phyloP scores from a whole-genome alignment of 2,797 vertebrate species.

The Lophius americanus region DNA sequence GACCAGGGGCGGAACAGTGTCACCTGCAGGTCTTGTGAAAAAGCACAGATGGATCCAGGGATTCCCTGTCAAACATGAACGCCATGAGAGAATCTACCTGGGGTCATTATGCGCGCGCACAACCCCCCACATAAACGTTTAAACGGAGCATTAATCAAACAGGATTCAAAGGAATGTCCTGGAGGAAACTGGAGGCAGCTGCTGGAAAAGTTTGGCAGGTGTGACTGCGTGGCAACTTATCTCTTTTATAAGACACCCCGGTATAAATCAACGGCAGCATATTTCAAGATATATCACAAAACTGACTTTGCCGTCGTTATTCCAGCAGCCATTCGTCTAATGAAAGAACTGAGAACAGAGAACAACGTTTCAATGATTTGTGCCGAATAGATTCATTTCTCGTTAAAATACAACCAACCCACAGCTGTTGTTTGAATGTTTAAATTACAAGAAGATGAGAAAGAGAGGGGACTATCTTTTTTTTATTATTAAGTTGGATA shows the following conservation, averaged over 20 bases:
- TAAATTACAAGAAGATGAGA: rapidly evolving
- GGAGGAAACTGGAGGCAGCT: too few relatives aligned
- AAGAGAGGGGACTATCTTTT: background rate
- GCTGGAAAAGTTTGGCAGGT: too few relatives aligned
- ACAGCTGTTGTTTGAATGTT: background rate
- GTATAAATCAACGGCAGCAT: background rate
- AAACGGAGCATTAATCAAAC: background rate
- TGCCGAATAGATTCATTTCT: background rate
- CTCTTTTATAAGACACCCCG: background rate
- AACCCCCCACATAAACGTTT: background rate
- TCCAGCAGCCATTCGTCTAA: too few relatives aligned
- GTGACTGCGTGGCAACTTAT: background rate
- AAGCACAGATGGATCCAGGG: background rate
- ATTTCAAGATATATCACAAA: too few relatives aligned
- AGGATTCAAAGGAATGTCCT: background rate
- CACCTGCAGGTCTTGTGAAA: slow-evolving; percentile 62
- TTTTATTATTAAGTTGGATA: background rate
- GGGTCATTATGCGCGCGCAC: slow-evolving; percentile 1
- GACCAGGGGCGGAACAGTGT: slow-evolving; percentile 47
- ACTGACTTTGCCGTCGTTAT: too few relatives aligned
- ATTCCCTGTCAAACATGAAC: slow-evolving; percentile 2
- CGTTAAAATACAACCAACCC: background rate
- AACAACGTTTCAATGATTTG: background rate
- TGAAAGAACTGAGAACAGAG: background rate
- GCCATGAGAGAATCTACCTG: background rate